A percentile compares a stretch with the other conserved stretches of the same genome.
These are phyloP conservation scores for Exephanes ischioxanthus DNA, from an alignment of 2,888 invertebrate species.

Conservation along the genomic window DNA sequence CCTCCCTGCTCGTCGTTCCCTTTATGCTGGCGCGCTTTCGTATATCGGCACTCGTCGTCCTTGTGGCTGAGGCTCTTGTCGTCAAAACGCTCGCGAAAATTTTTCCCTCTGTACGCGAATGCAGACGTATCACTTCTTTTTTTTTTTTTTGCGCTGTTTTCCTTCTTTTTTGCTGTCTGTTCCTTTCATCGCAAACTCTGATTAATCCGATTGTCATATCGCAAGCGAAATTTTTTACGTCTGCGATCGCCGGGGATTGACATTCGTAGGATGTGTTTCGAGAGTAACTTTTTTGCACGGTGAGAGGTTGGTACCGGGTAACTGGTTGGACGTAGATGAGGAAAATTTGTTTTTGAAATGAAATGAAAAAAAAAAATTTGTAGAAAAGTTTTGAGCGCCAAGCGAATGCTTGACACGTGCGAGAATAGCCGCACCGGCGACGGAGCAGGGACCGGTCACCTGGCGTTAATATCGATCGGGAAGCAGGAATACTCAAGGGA, in stretches of 20 bases:
- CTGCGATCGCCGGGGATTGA: conserved; percentile 39
- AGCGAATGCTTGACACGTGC: conserved; percentile 53
- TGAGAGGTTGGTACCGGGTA: neutral
- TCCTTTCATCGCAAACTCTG: conserved; percentile 6
- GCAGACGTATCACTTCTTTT: neutral
- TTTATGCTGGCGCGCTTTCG: conserved; percentile 2
- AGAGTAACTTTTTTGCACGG: neutral
- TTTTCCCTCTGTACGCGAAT: conserved; percentile 12
- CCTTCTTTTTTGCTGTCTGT: neutral
- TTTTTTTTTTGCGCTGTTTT: neutral
- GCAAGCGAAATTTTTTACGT: conserved; percentile 30
- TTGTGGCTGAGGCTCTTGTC: neutral
- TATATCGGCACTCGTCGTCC: conserved; percentile 7
- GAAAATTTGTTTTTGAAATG: too few species aligned
- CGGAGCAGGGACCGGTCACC: conserved; percentile 68
- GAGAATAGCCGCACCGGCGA: neutral
- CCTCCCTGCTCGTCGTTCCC: conserved; percentile 29
- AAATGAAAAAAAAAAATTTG: neutral
- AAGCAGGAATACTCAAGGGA: conserved; percentile 49
- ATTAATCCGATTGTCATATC: conserved; percentile 43
- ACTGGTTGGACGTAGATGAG: neutral
- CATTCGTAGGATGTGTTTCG: conserved; percentile 10
- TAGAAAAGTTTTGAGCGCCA: conserved; percentile 11
- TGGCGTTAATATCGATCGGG: conserved; percentile 75
- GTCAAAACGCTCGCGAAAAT: conserved; percentile 25